Conservation (phyloP, 2,113 vertebrate genomes). For the Melanerpes aurifrons region DNA sequence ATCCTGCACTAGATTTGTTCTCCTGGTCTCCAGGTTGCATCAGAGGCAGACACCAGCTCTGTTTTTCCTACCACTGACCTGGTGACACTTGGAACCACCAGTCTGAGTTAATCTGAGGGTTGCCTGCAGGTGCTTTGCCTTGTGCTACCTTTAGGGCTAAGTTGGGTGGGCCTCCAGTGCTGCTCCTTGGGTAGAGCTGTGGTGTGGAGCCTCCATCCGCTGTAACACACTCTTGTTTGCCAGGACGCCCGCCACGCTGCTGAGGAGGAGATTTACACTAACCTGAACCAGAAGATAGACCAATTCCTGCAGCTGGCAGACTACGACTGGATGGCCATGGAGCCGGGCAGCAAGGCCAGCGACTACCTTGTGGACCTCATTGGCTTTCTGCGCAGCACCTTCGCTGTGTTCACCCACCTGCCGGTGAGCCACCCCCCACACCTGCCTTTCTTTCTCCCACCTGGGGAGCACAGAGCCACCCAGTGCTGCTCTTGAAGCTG, state of each 20-base stretch:
- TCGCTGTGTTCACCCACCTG: conserved; percentile 95
- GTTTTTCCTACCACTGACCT: neutral
- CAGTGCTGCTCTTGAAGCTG: rapidly evolving
- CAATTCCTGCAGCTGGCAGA: conserved; percentile 97
- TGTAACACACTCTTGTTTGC: rapidly evolving
- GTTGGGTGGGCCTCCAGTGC: rapidly evolving
- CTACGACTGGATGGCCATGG: conserved; percentile 90
- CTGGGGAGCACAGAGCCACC: rapidly evolving
- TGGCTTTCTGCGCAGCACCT: conserved; percentile 94
- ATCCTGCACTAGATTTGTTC: neutral
- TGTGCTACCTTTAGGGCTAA: rapidly evolving
- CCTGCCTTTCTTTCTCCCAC: neutral
- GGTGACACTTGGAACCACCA: neutral
- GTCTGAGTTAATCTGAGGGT: neutral
- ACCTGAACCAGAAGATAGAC: conserved; percentile 96
- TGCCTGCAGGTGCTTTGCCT: neutral
- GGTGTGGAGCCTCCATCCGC: neutral
- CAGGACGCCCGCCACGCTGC: conserved; percentile 95
- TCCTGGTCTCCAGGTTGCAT: neutral
- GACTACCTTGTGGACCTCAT: conserved; percentile 95
- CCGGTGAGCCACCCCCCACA: conserved; percentile 81
- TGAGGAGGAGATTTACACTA: conserved; percentile 98
- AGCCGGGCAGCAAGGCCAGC: conserved; percentile 80
- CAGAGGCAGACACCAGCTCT: neutral
- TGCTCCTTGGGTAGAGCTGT: neutral